A percentile compares a stretch with the other conserved stretches of the same genome.
phyloP scores from a whole-genome alignment of 2,113 vertebrate genomes.

The Megalops atlanticus region DNA sequence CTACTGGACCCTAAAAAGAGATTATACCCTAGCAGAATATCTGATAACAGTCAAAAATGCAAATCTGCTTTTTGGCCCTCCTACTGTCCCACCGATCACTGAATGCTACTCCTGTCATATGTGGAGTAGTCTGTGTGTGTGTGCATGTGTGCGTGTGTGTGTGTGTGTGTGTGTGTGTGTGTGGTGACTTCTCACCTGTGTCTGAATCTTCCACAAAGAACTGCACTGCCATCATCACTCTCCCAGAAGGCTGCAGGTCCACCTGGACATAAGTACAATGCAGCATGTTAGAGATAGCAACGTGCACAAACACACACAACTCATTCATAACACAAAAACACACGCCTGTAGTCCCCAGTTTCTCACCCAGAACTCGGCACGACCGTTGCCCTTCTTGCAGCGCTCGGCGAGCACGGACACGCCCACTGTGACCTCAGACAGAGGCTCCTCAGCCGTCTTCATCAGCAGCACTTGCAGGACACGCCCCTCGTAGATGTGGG shows the following conservation, averaged over 20 bases:
- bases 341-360: not conserved
- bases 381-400: slow-evolving; percentile 84
- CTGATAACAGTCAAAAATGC: too few species aligned
- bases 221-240: slow-evolving; percentile 67
- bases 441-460: slow-evolving; percentile 81
- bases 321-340: not conserved
- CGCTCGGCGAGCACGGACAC: slow-evolving; percentile 87
- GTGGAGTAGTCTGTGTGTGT: too few species aligned
- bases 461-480: slow-evolving; percentile 92
- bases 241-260: slow-evolving; percentile 70
- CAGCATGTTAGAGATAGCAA: not conserved
- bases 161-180: not conserved
- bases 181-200: slow-evolving; percentile 46
- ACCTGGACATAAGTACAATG: slow-evolving; percentile 30
- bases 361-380: slow-evolving; percentile 89
- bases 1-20: too few species aligned
- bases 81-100: too few species aligned
- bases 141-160: not conserved
- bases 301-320: not conserved
- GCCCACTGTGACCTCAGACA: slow-evolving; percentile 89
- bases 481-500: slow-evolving; percentile 91
- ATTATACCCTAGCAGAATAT: too few species aligned
- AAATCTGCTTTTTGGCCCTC: too few species aligned
- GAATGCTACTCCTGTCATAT: too few species aligned
- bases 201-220: slow-evolving; percentile 68